Evolutionary conservation across 2,113 vertebrate species (phyloP).

Genomic region (Serilophus lunatus): DNA sequence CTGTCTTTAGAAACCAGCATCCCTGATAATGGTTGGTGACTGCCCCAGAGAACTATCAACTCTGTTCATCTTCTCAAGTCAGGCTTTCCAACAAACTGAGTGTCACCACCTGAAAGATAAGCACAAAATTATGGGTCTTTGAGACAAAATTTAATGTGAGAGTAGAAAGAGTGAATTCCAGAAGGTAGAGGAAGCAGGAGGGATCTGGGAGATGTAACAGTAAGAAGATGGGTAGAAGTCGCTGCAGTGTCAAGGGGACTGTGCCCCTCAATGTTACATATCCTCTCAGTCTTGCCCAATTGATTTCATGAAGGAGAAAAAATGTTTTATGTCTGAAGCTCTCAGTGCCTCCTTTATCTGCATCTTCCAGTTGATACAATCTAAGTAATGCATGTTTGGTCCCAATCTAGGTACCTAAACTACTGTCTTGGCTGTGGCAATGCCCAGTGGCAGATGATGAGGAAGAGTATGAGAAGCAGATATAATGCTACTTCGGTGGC

Average conservation of each 20-base stretch:
- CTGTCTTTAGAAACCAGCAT: neutral
- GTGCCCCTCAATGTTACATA: neutral
- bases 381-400: neutral
- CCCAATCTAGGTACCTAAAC: neutral
- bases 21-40: neutral
- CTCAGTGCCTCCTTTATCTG: neutral
- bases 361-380: neutral
- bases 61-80: neutral
- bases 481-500: neutral
- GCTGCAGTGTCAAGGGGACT: neutral
- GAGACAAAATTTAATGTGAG: neutral
- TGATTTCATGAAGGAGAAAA: neutral
- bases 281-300: neutral
- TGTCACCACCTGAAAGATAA: neutral
- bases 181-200: neutral
- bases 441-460: neutral
- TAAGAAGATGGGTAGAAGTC: neutral
- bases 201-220: no score
- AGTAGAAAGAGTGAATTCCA: neutral
- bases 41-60: neutral
- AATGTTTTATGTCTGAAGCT: neutral
- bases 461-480: neutral
- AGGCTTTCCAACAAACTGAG: neutral
- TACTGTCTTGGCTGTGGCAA: neutral
- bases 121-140: neutral